Percentiles rank a stretch among this genome's conserved stretches.
phyloP scores from a whole-genome alignment of 2,797 vertebrate genomes.

The Enteromius thamalakanensis region DNA sequence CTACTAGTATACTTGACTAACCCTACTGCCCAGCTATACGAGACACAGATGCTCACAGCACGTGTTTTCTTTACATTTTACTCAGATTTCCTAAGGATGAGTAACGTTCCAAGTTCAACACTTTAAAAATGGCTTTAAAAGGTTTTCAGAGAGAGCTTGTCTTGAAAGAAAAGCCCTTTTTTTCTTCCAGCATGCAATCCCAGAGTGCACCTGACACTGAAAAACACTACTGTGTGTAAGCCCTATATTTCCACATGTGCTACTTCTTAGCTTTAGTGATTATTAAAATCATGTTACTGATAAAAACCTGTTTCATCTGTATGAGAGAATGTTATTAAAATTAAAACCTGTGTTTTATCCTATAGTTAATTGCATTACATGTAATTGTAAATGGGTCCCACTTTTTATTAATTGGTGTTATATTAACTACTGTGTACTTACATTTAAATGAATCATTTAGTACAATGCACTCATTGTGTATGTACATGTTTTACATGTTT shows the following conservation, averaged over 20 bases:
- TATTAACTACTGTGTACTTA: too few species aligned
- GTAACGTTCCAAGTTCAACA: neutral
- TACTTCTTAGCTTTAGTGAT: neutral
- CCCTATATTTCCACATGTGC: neutral
- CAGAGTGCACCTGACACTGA: neutral
- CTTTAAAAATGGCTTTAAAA: neutral
- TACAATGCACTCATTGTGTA: too few species aligned
- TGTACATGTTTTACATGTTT: too few species aligned
- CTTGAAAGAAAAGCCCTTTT: neutral
- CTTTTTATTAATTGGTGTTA: too few species aligned
- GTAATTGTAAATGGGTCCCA: neutral
- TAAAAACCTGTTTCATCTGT: neutral
- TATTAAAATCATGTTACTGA: neutral
- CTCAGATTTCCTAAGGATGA: neutral
- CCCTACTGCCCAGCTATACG: neutral
- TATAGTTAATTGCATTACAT: neutral
- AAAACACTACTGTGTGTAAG: neutral
- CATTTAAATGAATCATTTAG: too few species aligned
- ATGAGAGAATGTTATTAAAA: neutral
- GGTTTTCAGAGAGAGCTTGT: neutral
- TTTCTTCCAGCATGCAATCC: neutral
- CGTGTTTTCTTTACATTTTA: neutral
- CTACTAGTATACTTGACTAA: neutral
- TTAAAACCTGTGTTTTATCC: neutral
- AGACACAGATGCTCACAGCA: neutral